Percentiles rank a stretch among this genome's conserved stretches.
Conservation (phyloP, 2,797 vertebrate species). For the Varecia variegata region DNA sequence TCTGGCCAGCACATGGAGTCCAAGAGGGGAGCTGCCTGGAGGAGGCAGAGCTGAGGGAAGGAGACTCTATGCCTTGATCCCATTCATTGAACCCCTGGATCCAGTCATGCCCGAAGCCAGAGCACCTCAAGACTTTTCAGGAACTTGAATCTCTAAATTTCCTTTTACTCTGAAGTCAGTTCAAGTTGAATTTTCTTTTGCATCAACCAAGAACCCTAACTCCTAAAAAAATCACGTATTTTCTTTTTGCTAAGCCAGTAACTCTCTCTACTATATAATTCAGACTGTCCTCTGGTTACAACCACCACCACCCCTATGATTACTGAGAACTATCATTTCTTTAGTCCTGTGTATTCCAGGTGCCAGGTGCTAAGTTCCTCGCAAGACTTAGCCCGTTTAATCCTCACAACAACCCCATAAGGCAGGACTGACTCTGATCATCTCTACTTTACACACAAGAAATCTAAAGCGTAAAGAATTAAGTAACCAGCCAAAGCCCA, state of each 20-base stretch:
- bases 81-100: not conserved
- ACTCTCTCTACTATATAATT: too few species aligned
- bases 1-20: not conserved
- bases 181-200: not conserved
- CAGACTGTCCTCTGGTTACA: not conserved
- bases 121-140: not conserved
- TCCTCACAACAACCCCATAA: not conserved
- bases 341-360: not conserved
- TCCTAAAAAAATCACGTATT: not conserved
- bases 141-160: not conserved
- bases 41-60: not conserved
- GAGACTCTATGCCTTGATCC: rapidly evolving
- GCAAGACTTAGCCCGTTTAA: not conserved
- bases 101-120: not conserved
- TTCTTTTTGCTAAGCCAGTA: not conserved
- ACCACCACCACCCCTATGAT: not conserved
- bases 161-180: not conserved
- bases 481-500: too few species aligned
- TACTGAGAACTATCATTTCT: not conserved
- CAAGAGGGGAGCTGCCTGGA: not conserved
- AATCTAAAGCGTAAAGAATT: not conserved
- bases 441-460: not conserved
- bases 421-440: not conserved
- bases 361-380: not conserved
- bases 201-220: not conserved